These are phyloP conservation scores for Turdus rufiventris DNA, from an alignment of 2,113 vertebrate species.

Conservation along the genomic window DNA sequence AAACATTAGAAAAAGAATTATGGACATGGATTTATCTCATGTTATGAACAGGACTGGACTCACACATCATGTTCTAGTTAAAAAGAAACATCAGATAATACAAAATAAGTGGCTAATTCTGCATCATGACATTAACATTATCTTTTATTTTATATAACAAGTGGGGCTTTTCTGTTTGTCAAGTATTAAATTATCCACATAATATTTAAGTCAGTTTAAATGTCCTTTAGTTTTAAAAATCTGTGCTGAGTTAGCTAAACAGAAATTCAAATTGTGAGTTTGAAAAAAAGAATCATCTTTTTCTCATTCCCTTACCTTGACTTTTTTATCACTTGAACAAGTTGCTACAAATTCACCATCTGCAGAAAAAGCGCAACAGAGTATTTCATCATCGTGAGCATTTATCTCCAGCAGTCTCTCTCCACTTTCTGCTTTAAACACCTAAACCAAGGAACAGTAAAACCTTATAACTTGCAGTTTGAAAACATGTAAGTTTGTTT, in stretches of 20 bases:
- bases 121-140: not conserved
- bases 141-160: not conserved
- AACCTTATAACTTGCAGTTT: not conserved
- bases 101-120: not conserved
- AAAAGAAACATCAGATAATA: not conserved
- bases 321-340: slow-evolving; percentile 90
- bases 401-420: slow-evolving; percentile 85
- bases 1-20: not conserved
- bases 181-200: not conserved
- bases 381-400: slow-evolving; percentile 90
- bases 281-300: not conserved
- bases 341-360: slow-evolving; percentile 87
- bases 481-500: not conserved
- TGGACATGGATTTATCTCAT: not conserved
- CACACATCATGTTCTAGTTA: not conserved
- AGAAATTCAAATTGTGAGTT: not conserved
- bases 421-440: slow-evolving; percentile 89
- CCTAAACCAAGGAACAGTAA: slow-evolving; percentile 67
- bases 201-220: not conserved
- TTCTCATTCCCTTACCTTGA: slow-evolving; percentile 78
- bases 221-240: not conserved
- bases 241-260: not conserved
- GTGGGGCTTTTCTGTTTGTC: not conserved
- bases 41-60: not conserved
- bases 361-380: slow-evolving; percentile 89